Evolutionary conservation across 2,113 vertebrate species (phyloP), one percentile per base, ranked within the genome.

Genomic region (Apteryx owenii): DNA sequence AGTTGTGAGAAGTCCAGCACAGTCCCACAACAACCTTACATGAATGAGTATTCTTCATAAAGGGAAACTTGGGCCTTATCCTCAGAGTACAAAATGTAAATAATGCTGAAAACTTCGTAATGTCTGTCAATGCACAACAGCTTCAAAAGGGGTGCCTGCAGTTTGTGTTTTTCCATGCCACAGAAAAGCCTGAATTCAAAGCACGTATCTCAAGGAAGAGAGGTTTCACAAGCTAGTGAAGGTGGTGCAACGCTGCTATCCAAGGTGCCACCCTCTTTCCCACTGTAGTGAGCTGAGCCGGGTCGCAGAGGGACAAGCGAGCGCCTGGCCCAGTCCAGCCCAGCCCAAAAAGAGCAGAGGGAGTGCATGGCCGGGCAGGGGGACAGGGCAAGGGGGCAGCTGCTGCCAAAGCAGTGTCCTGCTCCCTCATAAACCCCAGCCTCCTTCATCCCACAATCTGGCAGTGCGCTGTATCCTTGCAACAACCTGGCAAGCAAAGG

Each of bases 321-420:
- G 58, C 26, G 77, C 23, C 20, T 85, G 58, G 40, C 2, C 3
- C 8, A 31, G 18, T 2, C 40, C 5, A 78, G 40, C 2, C 3
- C 8, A 31, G 18, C 3, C 40, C 5, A 78, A 58, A 16, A 14
- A 29, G 85, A 2, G 2, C 3, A 12, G n/a, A 58, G 1, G 0
- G 58, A 82, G 38, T 0, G 0, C 79, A 68, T 2, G 12, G 11
- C 23, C 33, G 48, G 9, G 13, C 19, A 69, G 65, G 81, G 36
- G 42, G 44, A 46, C 15, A 14, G 44, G 44, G 14, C 44, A 46
- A 46, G 14, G 44, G 16, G 16, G 44, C 44, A 46, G 44, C 44
- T 46, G 44, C 44, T 46, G 44, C 44, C 44, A 46, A 46, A 46
- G 44, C 14, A 46, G 44, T 5, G 14, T 46, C 44, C 44, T 46